phyloP scores from a whole-genome alignment of 2,888 invertebrate species.

The Mystacides longicornis region DNA sequence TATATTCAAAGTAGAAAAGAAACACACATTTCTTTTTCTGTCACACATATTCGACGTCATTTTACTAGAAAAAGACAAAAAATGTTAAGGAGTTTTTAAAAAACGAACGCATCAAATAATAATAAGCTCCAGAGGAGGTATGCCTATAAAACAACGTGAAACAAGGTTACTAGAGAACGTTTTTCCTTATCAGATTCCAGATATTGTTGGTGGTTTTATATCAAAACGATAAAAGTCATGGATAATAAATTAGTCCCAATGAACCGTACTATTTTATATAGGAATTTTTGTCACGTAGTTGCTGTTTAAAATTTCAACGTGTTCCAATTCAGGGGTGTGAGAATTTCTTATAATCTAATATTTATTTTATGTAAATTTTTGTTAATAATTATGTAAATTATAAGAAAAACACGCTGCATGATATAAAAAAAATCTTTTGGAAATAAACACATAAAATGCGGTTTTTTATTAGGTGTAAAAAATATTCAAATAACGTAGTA shows the following conservation, averaged over 20 bases:
- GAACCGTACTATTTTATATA: background rate
- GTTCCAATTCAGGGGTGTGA: background rate
- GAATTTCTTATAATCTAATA: background rate
- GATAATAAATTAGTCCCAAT: background rate
- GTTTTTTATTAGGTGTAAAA: too few species aligned
- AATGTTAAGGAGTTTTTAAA: too few species aligned
- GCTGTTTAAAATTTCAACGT: slow-evolving; percentile 3
- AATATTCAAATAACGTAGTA: too few species aligned
- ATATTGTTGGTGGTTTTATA: slow-evolving; percentile 5
- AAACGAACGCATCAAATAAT: background rate
- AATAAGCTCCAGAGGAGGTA: background rate
- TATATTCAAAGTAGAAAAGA: too few species aligned
- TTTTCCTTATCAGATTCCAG: background rate
- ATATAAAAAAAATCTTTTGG: background rate
- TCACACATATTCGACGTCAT: too few species aligned
- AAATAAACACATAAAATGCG: background rate
- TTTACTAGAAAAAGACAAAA: too few species aligned
- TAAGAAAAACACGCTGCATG: background rate
- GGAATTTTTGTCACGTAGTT: slow-evolving; percentile 4
- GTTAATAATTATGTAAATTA: background rate
- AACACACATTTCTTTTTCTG: too few species aligned
- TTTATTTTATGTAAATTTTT: background rate
- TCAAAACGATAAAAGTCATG: slow-evolving; percentile 1
- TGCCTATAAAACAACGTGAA: background rate
- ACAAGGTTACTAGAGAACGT: background rate